Base-by-base conservation (phyloP, 2,113 vertebrate species). In the Rhombomys opimus region DNA sequence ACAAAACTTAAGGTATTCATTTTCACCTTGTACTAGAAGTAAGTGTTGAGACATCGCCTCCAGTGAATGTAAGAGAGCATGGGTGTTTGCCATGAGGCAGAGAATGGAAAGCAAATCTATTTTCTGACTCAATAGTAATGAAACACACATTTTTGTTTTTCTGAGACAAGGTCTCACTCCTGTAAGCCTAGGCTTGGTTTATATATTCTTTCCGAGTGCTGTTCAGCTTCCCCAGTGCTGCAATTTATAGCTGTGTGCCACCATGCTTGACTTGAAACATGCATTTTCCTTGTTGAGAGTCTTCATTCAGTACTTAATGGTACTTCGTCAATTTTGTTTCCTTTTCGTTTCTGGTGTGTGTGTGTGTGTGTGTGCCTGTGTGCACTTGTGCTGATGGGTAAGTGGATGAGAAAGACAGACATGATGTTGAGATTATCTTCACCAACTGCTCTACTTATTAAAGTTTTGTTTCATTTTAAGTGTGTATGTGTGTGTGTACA, bases 121-220 rank as follows among this genome's bases (percentile, higher is more conserved):
- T 94, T 96, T 84, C 73, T 96, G 77, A 78, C 68, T 80, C 91
- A 89, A 90, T 89, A 94, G 86, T 82, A 94, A 97, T 57, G 46
- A 93, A 95, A 92, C 85, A 76, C 46, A 52, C 17, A 68, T 13
- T 35, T 72, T 72, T 72, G 52, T 38, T 72, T 68, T 25, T 72
- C 50, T 38, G 50, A 54, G 86, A n/a, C 14, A 73, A n/a, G 22
- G 22, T 88, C 50, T 88, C 50, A 87, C 50, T 87, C 12, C n/a
- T 22, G 46, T 72, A 84, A 46, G 57, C 81, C 81, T 23, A 88
- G 22, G 32, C 7, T 88, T 23, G 65, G 41, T 23, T 87, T n/a
- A 54, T 14, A 4, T 23, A 38, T 6, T 32, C 38, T 41, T 63
- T 22, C 63, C n/a, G 41, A 9, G 18, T 70, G 13, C 85, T 70